Base-by-base conservation (phyloP, 2,888 invertebrate genomes). In the Junonia oenone region DNA sequence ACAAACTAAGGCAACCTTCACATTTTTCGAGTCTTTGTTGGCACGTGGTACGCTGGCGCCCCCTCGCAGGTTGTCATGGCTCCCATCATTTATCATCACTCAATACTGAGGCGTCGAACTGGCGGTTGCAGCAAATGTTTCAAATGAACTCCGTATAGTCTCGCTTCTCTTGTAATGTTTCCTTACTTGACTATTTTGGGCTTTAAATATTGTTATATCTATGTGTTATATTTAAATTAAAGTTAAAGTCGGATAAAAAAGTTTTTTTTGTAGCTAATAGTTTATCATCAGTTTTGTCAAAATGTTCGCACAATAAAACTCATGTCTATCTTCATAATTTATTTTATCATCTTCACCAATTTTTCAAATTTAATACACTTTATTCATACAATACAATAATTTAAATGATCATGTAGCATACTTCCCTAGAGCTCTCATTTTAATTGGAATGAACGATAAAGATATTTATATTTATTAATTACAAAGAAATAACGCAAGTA, bases 401-500 rank as follows among this genome's bases (percentile, higher is more conserved):
- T 90, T 88, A 87, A 86, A 87, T 88, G 88, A 86, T 83, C 83
- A 81, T 79, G 81, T 85, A 83, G 81, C 80, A 80, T 84, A 87
- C 76, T 80, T 59, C 81, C 69, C 84, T 87, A 87, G 76, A 82
- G 78, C 81, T 82, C 79, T 88, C 84, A 85, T 88, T 87, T 87
- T 84, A 87, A 89, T 80, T 90, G 90, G 90, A 90, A 90, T 90
- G 90, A 89, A 90, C 83, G 79, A 83, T 88, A 87, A 88, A 86
- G 80, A 85, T 86, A 86, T 81, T 84, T 82, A 78, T 81, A 82
- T 76, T 76, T 83, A 86, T 77, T 70, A 67, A 63, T 81, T 82
- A 82, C 78, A 87, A 87, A 82, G 81, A 85, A 84, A 84, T 86
- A 89, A 88, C 86, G 78, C 82, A 84, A 84, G 77, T 84, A 80